Conservation (phyloP, 2,113 vertebrate species). For the Crotalus tigris region DNA sequence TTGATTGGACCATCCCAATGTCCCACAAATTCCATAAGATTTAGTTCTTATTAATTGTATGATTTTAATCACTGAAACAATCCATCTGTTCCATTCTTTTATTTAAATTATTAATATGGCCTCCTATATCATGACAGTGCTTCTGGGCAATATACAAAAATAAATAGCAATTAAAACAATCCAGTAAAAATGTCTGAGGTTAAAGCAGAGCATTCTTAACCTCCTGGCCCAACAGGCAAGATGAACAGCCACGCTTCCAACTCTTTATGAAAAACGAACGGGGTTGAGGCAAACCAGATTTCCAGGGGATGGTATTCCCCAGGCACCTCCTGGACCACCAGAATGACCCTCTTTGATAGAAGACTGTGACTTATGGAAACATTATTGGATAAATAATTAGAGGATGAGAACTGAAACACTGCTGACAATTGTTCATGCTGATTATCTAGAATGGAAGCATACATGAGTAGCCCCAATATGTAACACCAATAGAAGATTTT, state of each 20-base stretch:
- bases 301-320: neutral
- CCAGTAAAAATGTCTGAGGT: neutral
- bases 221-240: neutral
- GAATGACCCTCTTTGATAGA: neutral
- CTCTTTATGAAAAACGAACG: neutral
- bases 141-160: neutral
- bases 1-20: neutral
- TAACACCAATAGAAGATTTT: neutral
- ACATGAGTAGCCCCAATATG: neutral
- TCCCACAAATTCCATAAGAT: neutral
- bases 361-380: neutral
- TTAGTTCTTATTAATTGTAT: neutral
- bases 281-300: neutral
- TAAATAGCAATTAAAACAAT: neutral
- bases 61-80: slow-evolving; percentile 17
- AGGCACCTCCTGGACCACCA: neutral
- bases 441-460: neutral
- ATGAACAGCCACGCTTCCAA: neutral
- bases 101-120: neutral
- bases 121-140: neutral
- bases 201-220: neutral
- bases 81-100: neutral
- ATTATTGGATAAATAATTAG: neutral
- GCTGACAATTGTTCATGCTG: neutral
- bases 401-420: neutral